Conservation (phyloP, 2,113 vertebrate genomes). For the Labrus mixtus region DNA sequence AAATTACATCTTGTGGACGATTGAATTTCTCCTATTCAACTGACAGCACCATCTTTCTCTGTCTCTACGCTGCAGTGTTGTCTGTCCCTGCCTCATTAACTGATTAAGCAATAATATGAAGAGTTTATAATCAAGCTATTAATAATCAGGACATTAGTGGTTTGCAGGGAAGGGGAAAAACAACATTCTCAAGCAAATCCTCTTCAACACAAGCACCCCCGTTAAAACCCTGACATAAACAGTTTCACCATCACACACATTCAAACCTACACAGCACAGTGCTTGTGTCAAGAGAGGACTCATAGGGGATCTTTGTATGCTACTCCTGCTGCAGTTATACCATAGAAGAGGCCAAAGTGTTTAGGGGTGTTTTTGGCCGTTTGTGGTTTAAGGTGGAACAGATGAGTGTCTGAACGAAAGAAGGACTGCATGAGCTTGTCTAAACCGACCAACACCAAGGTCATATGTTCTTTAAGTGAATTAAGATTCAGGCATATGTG, state of each 20-base stretch:
- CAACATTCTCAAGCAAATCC: conserved; percentile 34
- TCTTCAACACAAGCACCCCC: conserved; percentile 14
- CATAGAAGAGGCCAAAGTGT: conserved; percentile 18
- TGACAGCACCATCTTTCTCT: conserved; percentile 21
- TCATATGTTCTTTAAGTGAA: background rate
- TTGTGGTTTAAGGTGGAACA: conserved; percentile 50
- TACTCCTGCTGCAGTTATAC: conserved; percentile 31
- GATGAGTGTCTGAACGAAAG: conserved; percentile 30
- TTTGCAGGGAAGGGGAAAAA: conserved; percentile 25
- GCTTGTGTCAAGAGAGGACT: conserved; percentile 48
- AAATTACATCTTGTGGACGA: conserved; percentile 60
- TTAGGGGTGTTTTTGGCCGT: conserved; percentile 51
- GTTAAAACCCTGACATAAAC: conserved; percentile 28
- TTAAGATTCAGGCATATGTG: background rate
- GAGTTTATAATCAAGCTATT: conserved; percentile 62
- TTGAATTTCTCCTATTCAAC: conserved; percentile 58
- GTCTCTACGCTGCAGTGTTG: conserved; percentile 21
- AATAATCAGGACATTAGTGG: conserved; percentile 30
- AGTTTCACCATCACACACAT: conserved; percentile 15
- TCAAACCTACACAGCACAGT: conserved; percentile 48
- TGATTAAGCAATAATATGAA: conserved; percentile 58
- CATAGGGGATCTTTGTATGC: conserved; percentile 66
- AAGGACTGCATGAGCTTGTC: conserved; percentile 22
- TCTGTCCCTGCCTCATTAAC: conserved; percentile 50
- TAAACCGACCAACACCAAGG: conserved; percentile 9